Conservation (phyloP, 2,113 vertebrate genomes). For the Xenotilapia longispinis region DNA sequence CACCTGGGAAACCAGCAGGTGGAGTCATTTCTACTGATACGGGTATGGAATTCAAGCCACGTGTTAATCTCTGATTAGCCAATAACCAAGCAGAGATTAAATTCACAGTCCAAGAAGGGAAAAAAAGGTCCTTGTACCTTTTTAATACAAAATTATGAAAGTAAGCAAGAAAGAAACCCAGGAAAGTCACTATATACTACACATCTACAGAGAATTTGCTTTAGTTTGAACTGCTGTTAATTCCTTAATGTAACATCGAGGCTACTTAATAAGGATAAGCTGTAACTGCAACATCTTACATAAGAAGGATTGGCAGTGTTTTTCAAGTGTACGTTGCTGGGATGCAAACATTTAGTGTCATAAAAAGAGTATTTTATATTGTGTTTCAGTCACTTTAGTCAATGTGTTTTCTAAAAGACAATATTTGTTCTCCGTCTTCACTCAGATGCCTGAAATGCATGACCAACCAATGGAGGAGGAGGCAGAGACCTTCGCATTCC, state of each 20-base stretch:
- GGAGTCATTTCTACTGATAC: constrained; percentile 9
- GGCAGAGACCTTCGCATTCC: constrained; percentile 77
- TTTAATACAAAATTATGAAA: not conserved
- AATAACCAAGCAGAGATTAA: not conserved
- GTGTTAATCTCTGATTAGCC: not conserved
- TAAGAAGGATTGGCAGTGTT: not conserved
- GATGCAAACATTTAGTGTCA: not conserved
- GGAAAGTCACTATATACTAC: not conserved
- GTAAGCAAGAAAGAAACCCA: not conserved
- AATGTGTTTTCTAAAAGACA: not conserved
- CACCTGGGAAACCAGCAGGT: constrained; percentile 18
- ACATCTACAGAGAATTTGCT: not conserved
- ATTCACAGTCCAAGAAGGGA: not conserved
- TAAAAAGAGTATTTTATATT: not conserved
- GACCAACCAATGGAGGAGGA: constrained; percentile 75
- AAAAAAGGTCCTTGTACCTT: not conserved
- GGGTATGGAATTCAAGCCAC: not conserved
- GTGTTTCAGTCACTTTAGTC: not conserved
- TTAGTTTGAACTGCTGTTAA: not conserved
- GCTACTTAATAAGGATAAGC: not conserved
- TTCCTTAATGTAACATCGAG: not conserved
- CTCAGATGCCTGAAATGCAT: constrained; percentile 73
- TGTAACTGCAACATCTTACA: not conserved
- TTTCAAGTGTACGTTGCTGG: not conserved
- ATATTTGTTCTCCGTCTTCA: not conserved